Evolutionary conservation across 2,113 vertebrate species (phyloP).

Genomic region (Heterotilapia buettikoferi): DNA sequence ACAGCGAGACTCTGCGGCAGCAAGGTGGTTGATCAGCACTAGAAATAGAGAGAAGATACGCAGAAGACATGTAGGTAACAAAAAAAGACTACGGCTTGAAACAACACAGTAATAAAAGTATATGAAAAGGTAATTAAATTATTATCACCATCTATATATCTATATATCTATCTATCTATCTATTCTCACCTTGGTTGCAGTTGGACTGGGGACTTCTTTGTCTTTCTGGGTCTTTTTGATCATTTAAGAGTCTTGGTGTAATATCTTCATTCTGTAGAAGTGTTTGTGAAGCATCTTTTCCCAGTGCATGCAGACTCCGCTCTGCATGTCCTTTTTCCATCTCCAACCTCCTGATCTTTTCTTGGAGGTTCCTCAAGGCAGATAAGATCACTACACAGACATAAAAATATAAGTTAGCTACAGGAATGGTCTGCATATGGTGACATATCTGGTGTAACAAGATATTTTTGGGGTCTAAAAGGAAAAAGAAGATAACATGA

Average conservation of each 20-base stretch:
- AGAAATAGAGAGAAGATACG: not conserved
- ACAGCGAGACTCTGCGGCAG: conserved; percentile 84
- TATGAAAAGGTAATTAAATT: not conserved
- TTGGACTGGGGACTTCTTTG: not conserved
- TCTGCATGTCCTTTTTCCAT: conserved; percentile 76
- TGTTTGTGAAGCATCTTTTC: conserved; percentile 67
- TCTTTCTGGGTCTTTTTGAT: conserved; percentile 53
- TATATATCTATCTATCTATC: not conserved
- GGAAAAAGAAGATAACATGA: not conserved
- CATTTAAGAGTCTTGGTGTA: conserved; percentile 56
- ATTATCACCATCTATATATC: not conserved
- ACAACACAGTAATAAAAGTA: not conserved
- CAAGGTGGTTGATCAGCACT: conserved; percentile 83
- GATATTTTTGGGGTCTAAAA: not conserved
- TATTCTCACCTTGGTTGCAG: conserved; percentile 35
- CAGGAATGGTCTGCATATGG: not conserved
- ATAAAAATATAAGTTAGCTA: not conserved
- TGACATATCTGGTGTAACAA: not conserved
- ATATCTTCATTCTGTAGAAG: conserved; percentile 66
- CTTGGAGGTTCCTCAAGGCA: conserved; percentile 69
- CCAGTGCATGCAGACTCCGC: conserved; percentile 71
- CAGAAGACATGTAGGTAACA: not conserved
- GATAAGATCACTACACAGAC: conserved; percentile 81
- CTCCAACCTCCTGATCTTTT: conserved; percentile 76
- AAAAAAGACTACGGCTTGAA: not conserved